These are phyloP conservation scores for Melanogrammus aeglefinus DNA, from an alignment of 2,797 vertebrate species.

Conservation along the genomic window DNA sequence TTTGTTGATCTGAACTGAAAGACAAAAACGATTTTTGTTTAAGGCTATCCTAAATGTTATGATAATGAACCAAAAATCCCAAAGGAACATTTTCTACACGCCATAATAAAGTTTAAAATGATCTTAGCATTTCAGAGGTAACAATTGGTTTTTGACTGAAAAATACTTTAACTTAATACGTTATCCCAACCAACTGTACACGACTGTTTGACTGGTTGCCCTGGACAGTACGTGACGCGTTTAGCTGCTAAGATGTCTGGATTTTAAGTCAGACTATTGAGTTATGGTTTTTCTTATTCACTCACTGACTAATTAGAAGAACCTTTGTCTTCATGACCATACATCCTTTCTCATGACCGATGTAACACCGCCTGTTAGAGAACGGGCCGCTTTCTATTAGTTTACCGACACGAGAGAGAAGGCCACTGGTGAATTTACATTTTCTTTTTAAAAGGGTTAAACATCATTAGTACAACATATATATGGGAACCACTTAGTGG, in stretches of 20 bases:
- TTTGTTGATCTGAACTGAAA: background rate
- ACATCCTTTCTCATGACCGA: too few species aligned
- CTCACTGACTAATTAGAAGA: too few species aligned
- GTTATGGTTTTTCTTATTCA: too few species aligned
- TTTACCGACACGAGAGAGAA: background rate
- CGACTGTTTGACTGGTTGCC: too few species aligned
- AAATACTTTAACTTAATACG: background rate
- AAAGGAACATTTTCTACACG: background rate
- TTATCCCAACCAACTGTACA: too few species aligned
- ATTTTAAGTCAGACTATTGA: too few species aligned
- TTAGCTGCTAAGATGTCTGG: too few species aligned
- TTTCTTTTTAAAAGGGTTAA: background rate
- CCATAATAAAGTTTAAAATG: background rate
- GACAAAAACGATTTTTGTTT: background rate
- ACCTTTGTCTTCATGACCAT: too few species aligned
- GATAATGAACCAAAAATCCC: background rate
- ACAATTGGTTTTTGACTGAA: background rate
- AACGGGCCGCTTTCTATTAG: background rate
- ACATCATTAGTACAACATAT: background rate
- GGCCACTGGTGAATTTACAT: background rate
- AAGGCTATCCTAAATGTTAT: background rate
- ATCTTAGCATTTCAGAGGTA: background rate
- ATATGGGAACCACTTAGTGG: background rate
- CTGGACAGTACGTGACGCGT: too few species aligned
- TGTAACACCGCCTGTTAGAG: background rate